Conservation (phyloP, 1,140 invertebrate species). For the Zaprionus davidi region DNA sequence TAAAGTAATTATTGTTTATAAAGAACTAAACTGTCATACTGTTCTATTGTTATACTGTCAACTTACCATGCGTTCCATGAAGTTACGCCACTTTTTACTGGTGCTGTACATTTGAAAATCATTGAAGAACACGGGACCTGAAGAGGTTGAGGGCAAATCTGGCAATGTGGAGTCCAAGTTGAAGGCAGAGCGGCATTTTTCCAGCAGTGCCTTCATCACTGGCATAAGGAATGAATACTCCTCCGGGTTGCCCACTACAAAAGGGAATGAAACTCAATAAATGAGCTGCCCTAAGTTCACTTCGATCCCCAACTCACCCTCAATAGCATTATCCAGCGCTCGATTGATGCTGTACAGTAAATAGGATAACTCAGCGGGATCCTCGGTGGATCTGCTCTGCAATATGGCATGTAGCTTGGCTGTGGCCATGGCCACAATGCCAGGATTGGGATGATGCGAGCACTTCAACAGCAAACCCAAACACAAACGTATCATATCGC, state of each 20-base stretch:
- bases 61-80: conserved; percentile 86
- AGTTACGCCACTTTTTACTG: conserved; percentile 86
- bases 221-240: conserved; percentile 88
- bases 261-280: not conserved
- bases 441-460: conserved; percentile 85
- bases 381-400: conserved; percentile 86
- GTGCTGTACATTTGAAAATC: conserved; percentile 87
- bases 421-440: conserved; percentile 87
- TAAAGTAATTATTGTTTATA: not conserved
- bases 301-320: conserved; percentile 65
- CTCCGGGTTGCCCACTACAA: conserved; percentile 85
- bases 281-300: not conserved
- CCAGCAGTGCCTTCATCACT: conserved; percentile 87
- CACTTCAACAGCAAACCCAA: conserved; percentile 86
- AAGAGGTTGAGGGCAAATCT: conserved; percentile 85
- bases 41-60: conserved; percentile 2
- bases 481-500: conserved; percentile 86
- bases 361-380: conserved; percentile 86
- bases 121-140: conserved; percentile 87
- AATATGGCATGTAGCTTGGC: conserved; percentile 87
- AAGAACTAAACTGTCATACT: not conserved
- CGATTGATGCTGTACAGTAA: conserved; percentile 85
- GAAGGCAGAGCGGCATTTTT: conserved; percentile 85
- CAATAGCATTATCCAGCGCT: conserved; percentile 83
- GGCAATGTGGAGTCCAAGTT: conserved; percentile 85